Base-by-base conservation (phyloP, 2,888 invertebrate species). In the Abscondita cerata region DNA sequence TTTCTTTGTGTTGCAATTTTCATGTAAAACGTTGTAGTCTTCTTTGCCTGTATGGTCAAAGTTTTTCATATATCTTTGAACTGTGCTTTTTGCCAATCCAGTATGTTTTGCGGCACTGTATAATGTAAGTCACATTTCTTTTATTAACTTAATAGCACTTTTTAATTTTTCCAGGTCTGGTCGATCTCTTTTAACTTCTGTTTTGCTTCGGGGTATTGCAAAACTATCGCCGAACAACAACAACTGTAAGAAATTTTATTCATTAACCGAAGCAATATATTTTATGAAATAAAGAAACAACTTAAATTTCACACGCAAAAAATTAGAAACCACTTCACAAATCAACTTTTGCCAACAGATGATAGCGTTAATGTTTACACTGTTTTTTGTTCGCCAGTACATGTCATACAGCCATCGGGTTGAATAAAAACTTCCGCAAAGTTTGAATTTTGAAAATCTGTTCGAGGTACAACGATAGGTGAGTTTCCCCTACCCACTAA, bases 11-110 rank as follows among this genome's bases (percentile, higher is more conserved):
- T 5, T 13, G 13, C 13, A 12, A 40, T 40, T 40, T 40, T 40
- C 40, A 12, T 40, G 40, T 40, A 40, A 12, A 31, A 31, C 6
- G 40, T 11, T 40, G 40, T 40, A 40, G 40, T 40, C 40, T 40
- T 40, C 40, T 4, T 40, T 40, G n/a, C 40, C 40, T 12, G 40
- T 40, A 4, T 40, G 6, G 6, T 12, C 13, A 40, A 40, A 40
- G 40, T 40, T 11, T 40, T 40, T 11, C 40, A 40, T 11, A 40
- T 40, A 13, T 40, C 40, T 40, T 5, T 12, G 40, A 40, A 40
- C 12, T 40, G 40, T 40, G 40, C 6, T 40, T 40, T 12, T 40
- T 12, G 40, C 40, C 12, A 40, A 40, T 4, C 40, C 40, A n/a
- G 40, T 40, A n/a, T n/a, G n/a, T n/a, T n/a, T n/a, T n/a, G n/a